A percentile compares a stretch with the other conserved stretches of the same genome.
phyloP scores from a whole-genome alignment of 1,140 invertebrate species.

The Colletes gigas region DNA sequence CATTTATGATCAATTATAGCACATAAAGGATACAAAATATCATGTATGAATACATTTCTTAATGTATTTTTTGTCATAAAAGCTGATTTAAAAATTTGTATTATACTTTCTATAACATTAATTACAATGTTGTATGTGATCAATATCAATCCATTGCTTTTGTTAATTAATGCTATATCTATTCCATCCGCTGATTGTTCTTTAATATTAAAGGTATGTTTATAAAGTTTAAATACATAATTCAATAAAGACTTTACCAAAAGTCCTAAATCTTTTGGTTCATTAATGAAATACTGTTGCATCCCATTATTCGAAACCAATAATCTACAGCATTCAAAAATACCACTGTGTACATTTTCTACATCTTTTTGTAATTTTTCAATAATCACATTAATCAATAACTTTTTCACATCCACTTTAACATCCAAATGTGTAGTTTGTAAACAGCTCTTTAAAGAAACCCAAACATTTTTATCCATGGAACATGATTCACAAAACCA shows the following conservation, averaged over 20 bases:
- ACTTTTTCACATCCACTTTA: slow-evolving; percentile 56
- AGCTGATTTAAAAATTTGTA: slow-evolving; percentile 61
- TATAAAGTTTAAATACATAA: slow-evolving; percentile 31
- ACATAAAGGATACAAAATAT: slow-evolving; percentile 68
- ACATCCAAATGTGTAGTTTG: slow-evolving; percentile 49
- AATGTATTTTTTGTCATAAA: slow-evolving; percentile 51
- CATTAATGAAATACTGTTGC: slow-evolving; percentile 65
- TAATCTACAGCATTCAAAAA: slow-evolving; percentile 54
- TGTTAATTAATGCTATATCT: slow-evolving; percentile 4
- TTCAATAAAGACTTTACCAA: slow-evolving; percentile 57
- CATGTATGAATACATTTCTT: slow-evolving; percentile 54
- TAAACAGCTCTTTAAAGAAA: slow-evolving; percentile 63
- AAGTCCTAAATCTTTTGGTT: slow-evolving; percentile 49
- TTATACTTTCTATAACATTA: slow-evolving; percentile 51
- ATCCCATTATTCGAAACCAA: slow-evolving; percentile 55
- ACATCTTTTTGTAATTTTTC: slow-evolving; percentile 45
- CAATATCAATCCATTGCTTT: slow-evolving; percentile 13
- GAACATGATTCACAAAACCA: slow-evolving; percentile 62
- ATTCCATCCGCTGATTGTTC: slow-evolving; percentile 1
- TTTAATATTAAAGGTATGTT: not conserved
- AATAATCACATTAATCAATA: slow-evolving; percentile 54
- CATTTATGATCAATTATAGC: slow-evolving; percentile 43
- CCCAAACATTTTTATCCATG: slow-evolving; percentile 48
- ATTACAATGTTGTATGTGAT: slow-evolving; percentile 23
- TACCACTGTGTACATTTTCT: slow-evolving; percentile 5